A percentile compares a stretch with the other conserved stretches of the same genome.
phyloP scores from a whole-genome alignment of 2,113 vertebrate species.

The Gracilinanus agilis region DNA sequence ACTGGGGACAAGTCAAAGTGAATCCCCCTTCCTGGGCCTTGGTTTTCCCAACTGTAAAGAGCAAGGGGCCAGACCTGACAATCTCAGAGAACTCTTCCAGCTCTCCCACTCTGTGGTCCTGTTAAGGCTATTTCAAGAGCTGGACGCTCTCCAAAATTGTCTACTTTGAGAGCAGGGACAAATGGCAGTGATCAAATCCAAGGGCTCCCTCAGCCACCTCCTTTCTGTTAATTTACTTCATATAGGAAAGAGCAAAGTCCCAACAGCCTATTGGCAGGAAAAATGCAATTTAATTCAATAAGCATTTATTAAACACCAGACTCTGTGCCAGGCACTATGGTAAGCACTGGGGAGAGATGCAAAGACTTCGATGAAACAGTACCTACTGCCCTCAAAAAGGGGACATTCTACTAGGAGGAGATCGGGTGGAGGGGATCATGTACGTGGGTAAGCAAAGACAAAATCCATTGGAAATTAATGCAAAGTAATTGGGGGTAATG shows the following conservation, averaged over 20 bases:
- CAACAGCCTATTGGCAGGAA: background rate
- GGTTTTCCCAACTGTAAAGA: background rate
- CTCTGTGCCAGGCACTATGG: background rate
- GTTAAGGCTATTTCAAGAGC: background rate
- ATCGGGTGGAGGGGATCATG: accelerated
- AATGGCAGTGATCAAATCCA: background rate
- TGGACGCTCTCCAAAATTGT: background rate
- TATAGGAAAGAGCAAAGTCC: background rate
- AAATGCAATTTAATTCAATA: background rate
- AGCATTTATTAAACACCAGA: background rate
- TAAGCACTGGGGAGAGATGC: background rate
- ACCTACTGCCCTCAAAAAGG: background rate
- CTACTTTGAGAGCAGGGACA: background rate
- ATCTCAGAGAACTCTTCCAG: background rate
- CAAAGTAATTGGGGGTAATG: background rate
- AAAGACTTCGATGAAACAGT: background rate
- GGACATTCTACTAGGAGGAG: background rate
- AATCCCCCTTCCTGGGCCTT: background rate
- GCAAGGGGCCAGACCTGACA: background rate
- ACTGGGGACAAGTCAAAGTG: background rate
- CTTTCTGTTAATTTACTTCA: background rate
- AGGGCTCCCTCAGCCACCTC: background rate
- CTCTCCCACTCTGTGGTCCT: background rate
- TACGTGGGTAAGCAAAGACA: background rate
- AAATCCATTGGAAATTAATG: background rate